These are phyloP conservation scores for Drosophila biarmipes DNA, from an alignment of 1,140 invertebrate species.

Conservation along the genomic window DNA sequence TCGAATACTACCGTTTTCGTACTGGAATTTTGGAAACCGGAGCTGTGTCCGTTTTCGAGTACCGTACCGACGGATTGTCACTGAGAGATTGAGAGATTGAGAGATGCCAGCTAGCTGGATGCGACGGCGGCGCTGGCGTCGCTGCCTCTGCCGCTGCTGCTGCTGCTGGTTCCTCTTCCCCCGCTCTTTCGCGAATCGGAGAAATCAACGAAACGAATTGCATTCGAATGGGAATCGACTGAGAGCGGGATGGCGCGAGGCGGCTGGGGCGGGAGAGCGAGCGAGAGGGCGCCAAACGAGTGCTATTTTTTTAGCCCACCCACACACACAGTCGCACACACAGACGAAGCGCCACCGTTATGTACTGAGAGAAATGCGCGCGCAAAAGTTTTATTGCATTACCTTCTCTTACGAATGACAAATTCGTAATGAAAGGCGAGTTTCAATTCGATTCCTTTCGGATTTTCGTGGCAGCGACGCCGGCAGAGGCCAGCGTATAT, in stretches of 20 bases:
- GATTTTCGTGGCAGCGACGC: conserved; percentile 40
- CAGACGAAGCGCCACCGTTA: conserved; percentile 46
- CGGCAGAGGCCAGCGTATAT: conserved; percentile 14
- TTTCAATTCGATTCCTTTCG: conserved; percentile 78
- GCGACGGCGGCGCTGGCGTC: conserved; percentile 41
- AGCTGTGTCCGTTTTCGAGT: conserved; percentile 39
- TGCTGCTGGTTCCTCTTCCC: not conserved
- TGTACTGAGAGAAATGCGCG: conserved; percentile 69
- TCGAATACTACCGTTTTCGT: conserved; percentile 27
- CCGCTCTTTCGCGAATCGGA: conserved; percentile 47
- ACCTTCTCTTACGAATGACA: conserved; percentile 84
- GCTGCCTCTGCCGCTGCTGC: conserved; percentile 24
- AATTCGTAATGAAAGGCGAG: conserved; percentile 84
- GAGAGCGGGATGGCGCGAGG: conserved; percentile 37
- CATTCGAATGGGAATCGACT: conserved; percentile 78
- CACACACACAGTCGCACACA: conserved; percentile 57
- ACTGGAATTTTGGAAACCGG: conserved; percentile 28
- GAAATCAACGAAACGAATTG: conserved; percentile 83
- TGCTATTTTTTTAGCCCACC: conserved; percentile 73
- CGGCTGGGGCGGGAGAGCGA: conserved; percentile 3
- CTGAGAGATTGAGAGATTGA: conserved; percentile 61
- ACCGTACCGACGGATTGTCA: conserved; percentile 76
- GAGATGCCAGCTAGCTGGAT: conserved; percentile 41
- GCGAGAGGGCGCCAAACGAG: conserved; percentile 18
- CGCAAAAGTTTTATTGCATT: conserved; percentile 84